phyloP scores from a whole-genome alignment of 1,140 invertebrate species.

The Ruditapes philippinarum region DNA sequence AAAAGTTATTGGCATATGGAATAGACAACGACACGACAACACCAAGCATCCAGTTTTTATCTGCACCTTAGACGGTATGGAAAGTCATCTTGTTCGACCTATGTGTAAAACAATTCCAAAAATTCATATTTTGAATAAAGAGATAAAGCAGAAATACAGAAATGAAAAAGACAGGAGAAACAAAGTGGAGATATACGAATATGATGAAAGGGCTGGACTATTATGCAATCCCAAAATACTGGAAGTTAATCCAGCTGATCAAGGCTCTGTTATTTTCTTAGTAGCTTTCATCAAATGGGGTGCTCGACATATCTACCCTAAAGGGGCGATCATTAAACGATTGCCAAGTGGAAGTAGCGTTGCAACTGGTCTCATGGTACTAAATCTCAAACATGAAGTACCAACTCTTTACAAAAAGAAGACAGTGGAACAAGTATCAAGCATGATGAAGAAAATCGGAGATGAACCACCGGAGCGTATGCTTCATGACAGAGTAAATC shows the following conservation, averaged over 20 bases:
- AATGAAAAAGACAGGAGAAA: slow-evolving; percentile 33
- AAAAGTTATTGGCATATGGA: slow-evolving; percentile 76
- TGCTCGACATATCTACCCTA: slow-evolving; percentile 9
- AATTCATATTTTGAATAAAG: slow-evolving; percentile 72
- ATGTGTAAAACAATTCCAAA: slow-evolving; percentile 80
- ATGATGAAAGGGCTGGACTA: slow-evolving; percentile 16
- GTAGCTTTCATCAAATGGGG: slow-evolving; percentile 27
- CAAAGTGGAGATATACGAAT: slow-evolving; percentile 70
- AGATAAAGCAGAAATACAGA: slow-evolving; percentile 35
- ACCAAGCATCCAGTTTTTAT: slow-evolving; percentile 76
- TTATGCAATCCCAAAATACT: not conserved
- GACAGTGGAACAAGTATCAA: not conserved
- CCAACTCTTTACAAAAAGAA: slow-evolving; percentile 1
- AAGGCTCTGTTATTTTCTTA: slow-evolving; percentile 16
- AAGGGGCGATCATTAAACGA: slow-evolving; percentile 20
- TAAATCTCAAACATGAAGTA: slow-evolving; percentile 29
- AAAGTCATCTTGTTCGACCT: slow-evolving; percentile 78
- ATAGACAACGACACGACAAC: slow-evolving; percentile 58
- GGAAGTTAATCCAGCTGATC: slow-evolving; percentile 36
- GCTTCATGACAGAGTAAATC: slow-evolving; percentile 89
- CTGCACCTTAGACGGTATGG: slow-evolving; percentile 76
- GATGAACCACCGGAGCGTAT: not conserved
- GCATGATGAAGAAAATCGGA: not conserved
- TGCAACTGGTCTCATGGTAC: not conserved
- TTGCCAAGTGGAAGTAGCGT: not conserved